phyloP scores from a whole-genome alignment of 2,113 vertebrate genomes.

The Oriolus oriolus region DNA sequence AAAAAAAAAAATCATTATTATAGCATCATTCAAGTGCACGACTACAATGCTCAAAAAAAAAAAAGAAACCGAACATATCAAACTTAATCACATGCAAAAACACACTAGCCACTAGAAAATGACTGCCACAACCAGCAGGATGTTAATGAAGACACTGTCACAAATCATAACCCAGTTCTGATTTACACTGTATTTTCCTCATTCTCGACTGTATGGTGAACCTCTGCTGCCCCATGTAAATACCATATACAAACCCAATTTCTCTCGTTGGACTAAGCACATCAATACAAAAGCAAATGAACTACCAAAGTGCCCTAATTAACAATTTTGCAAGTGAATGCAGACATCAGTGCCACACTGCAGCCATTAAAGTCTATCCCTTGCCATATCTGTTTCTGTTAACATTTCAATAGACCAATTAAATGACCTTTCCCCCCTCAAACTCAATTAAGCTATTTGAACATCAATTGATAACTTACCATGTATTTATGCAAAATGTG shows the following conservation, averaged over 20 bases:
- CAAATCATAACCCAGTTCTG: neutral
- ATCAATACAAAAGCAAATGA: conserved; percentile 93
- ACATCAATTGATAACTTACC: conserved; percentile 81
- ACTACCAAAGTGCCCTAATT: conserved; percentile 84
- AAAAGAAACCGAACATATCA: neutral
- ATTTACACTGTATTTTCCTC: conserved; percentile 10
- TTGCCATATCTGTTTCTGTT: conserved; percentile 87
- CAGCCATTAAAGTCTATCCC: conserved; percentile 89
- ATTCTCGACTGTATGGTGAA: neutral
- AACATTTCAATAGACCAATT: conserved; percentile 94
- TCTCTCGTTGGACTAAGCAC: conserved; percentile 82
- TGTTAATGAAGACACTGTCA: neutral
- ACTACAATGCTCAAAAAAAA: neutral
- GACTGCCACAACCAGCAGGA: neutral
- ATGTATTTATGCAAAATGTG: conserved; percentile 78
- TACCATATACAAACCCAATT: conserved; percentile 74
- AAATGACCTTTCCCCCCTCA: conserved; percentile 84
- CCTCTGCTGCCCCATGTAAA: conserved; percentile 39
- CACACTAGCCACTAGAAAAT: neutral
- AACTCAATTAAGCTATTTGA: conserved; percentile 87
- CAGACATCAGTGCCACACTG: conserved; percentile 85
- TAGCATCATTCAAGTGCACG: neutral
- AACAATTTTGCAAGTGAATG: conserved; percentile 96
- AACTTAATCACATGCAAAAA: neutral
- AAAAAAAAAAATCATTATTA: neutral